A percentile compares a stretch with the other conserved stretches of the same genome.
These are phyloP conservation scores for Glossophaga mutica DNA, from an alignment of 2,797 vertebrate genomes.

Conservation along the genomic window DNA sequence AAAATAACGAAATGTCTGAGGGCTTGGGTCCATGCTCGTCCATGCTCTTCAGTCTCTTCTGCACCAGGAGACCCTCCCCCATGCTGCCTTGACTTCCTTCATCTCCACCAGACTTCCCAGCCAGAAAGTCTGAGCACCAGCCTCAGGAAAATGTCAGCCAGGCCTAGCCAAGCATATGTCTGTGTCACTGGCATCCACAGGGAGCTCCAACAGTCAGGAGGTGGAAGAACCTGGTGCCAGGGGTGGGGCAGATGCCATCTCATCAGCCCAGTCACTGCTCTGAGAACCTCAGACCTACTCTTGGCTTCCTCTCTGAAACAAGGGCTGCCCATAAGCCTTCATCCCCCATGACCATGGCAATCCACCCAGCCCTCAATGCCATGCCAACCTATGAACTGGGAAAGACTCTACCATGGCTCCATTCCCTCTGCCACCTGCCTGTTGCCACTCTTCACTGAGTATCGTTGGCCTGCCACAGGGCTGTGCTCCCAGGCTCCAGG, in stretches of 20 bases:
- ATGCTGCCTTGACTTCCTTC: background rate
- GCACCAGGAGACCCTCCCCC: background rate
- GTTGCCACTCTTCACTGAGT: conserved; percentile 60
- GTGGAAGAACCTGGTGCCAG: conserved; percentile 12
- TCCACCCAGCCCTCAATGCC: conserved; percentile 11
- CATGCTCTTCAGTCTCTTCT: background rate
- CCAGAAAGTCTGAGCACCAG: conserved; percentile 52
- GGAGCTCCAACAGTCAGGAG: conserved; percentile 63
- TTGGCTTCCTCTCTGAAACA: conserved; percentile 40
- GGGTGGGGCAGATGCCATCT: conserved; percentile 68
- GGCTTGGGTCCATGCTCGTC: background rate
- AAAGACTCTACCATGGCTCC: background rate
- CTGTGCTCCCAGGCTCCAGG: conserved; percentile 42
- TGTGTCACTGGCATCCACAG: conserved; percentile 65
- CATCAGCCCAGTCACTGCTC: conserved; percentile 19
- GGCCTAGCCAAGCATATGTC: conserved; percentile 83
- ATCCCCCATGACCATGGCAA: conserved; percentile 56
- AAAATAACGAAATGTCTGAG: background rate
- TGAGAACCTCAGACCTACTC: conserved; percentile 4
- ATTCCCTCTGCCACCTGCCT: conserved; percentile 61
- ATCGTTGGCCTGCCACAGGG: background rate
- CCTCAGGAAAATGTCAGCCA: conserved; percentile 83
- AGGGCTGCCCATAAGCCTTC: conserved; percentile 45
- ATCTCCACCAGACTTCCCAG: background rate
- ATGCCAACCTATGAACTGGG: conserved; percentile 45